Conservation (phyloP, 2,888 invertebrate species). For the Calliopum simillimum region DNA sequence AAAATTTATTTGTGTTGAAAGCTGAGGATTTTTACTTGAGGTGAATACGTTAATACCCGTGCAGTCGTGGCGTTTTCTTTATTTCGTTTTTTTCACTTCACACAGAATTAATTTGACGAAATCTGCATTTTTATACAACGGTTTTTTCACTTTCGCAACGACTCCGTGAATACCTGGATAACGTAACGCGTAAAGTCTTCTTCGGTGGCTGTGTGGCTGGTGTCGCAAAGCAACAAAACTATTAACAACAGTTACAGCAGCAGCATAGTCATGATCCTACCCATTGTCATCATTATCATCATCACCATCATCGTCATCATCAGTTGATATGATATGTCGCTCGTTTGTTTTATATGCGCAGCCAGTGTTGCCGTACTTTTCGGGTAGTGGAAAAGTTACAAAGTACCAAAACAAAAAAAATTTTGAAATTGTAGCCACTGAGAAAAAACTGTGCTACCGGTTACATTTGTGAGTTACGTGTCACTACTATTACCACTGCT, state of each 20-base stretch:
- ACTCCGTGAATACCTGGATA: not conserved
- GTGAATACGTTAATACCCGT: not conserved
- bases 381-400: too few relatives aligned
- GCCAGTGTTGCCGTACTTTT: too few relatives aligned
- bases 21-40: not conserved
- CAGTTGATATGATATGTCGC: too few relatives aligned
- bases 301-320: not conserved
- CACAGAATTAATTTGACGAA: slow-evolving; percentile 3
- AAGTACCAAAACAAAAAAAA: too few relatives aligned
- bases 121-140: slow-evolving; percentile 1
- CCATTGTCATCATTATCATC: not conserved
- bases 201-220: not conserved
- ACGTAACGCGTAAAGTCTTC: too few relatives aligned
- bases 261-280: not conserved
- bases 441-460: too few relatives aligned
- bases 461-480: too few relatives aligned
- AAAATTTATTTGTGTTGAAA: slow-evolving; percentile 22
- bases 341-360: too few relatives aligned
- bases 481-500: too few relatives aligned
- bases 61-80: not conserved
- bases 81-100: not conserved
- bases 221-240: too few relatives aligned
- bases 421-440: too few relatives aligned
- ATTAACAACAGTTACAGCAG: not conserved
- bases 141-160: not conserved